Conservation (phyloP, 2,888 invertebrate genomes). For the Pyralis farinalis region DNA sequence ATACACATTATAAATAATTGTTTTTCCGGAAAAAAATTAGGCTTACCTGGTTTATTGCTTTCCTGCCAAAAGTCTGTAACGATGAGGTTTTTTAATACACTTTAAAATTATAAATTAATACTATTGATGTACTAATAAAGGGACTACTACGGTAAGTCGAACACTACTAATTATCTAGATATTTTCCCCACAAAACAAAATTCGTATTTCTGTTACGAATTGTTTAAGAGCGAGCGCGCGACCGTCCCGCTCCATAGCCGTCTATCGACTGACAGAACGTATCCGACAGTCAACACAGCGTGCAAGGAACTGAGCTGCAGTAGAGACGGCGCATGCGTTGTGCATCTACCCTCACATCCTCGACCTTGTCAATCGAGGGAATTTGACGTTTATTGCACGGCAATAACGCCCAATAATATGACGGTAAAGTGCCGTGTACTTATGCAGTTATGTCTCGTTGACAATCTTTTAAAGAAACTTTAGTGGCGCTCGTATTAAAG, state of each 20-base stretch:
- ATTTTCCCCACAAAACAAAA: neutral
- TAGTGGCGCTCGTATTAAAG: constrained; percentile 47
- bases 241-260: constrained; percentile 35
- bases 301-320: constrained; percentile 62
- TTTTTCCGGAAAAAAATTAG: neutral
- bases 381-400: constrained; percentile 27
- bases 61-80: neutral
- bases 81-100: neutral
- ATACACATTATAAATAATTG: neutral
- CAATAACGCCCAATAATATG: constrained; percentile 19
- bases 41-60: constrained; percentile 3
- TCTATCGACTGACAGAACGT: constrained; percentile 64
- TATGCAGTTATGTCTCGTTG: constrained; percentile 21
- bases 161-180: neutral
- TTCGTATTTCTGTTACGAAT: constrained; percentile 10
- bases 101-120: neutral
- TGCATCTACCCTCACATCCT: constrained; percentile 51
- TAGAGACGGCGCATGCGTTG: constrained; percentile 58
- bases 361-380: constrained; percentile 22
- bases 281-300: constrained; percentile 38
- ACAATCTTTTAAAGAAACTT: constrained; percentile 57
- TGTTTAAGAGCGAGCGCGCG: constrained; percentile 26
- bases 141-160: neutral
- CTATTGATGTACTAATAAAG: neutral
- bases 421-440: constrained; percentile 7